phyloP scores from a whole-genome alignment of 2,888 invertebrate genomes.

The Andrena flavipes region DNA sequence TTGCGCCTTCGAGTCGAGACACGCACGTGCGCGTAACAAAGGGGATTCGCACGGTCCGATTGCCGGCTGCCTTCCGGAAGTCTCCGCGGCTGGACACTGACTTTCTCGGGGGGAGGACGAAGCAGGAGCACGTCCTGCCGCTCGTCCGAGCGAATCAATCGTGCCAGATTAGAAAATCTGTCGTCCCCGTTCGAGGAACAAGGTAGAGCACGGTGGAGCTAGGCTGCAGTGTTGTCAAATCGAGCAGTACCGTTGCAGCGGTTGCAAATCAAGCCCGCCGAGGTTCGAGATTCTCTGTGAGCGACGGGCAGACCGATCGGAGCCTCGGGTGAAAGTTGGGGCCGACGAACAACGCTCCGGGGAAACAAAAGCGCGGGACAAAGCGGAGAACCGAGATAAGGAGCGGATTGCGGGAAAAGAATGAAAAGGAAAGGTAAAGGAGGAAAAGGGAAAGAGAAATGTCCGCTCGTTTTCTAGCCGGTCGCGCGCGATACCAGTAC shows the following conservation, averaged over 20 bases:
- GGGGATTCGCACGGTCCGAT: constrained; percentile 60
- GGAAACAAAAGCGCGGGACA: constrained; percentile 34
- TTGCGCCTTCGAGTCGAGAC: constrained; percentile 7
- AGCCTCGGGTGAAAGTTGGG: constrained; percentile 60
- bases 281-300: not conserved
- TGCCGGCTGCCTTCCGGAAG: constrained; percentile 29
- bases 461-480: constrained; percentile 47
- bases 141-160: constrained; percentile 9
- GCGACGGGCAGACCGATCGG: constrained; percentile 16
- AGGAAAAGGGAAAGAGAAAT: constrained; percentile 1
- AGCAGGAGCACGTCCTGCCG: not conserved
- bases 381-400: not conserved
- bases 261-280: not conserved
- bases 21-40: constrained; percentile 65
- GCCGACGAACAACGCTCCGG: constrained; percentile 10
- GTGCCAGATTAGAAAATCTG: constrained; percentile 12
- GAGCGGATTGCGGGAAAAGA: not conserved
- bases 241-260: not conserved
- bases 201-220: no score
- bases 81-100: constrained; percentile 5
- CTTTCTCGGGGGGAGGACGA: constrained; percentile 10
- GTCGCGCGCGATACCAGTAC: constrained; percentile 49
- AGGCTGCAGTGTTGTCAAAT: not conserved
- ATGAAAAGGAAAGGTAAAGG: not conserved
- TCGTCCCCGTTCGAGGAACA: constrained; percentile 9